Conservation (phyloP, 2,888 invertebrate species). For the Yponomeuta malinellus region DNA sequence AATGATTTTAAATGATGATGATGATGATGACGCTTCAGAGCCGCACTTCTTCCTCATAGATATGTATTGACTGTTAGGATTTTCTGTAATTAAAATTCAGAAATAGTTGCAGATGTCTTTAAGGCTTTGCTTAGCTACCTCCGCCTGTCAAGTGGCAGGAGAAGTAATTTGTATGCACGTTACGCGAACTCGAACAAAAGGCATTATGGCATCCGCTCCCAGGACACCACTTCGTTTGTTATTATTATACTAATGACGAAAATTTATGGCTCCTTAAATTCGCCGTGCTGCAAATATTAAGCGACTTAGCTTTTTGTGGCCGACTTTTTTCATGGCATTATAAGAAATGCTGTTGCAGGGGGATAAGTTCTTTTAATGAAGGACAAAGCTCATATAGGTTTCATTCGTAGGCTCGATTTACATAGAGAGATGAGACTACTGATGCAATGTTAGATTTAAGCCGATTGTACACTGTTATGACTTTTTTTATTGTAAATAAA, state of each 20-base stretch:
- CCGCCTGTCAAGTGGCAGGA: neutral
- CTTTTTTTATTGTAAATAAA: too few species aligned
- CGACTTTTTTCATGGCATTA: neutral
- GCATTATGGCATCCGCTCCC: conserved; percentile 71
- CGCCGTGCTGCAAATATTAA: conserved; percentile 68
- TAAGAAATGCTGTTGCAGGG: neutral
- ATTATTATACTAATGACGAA: conserved; percentile 73
- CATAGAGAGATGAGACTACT: too few species aligned
- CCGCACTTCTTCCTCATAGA: too few species aligned
- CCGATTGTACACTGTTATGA: too few species aligned
- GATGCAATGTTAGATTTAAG: too few species aligned
- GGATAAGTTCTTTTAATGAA: neutral
- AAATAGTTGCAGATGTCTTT: neutral
- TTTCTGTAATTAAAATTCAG: neutral
- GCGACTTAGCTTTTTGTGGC: conserved; percentile 17
- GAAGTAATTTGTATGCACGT: conserved; percentile 60
- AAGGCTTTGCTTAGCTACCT: neutral
- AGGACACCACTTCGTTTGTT: conserved; percentile 59
- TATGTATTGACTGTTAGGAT: neutral
- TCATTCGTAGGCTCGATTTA: too few species aligned
- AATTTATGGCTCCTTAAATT: conserved; percentile 72
- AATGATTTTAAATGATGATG: too few species aligned
- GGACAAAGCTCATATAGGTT: too few species aligned
- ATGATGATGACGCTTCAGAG: too few species aligned
- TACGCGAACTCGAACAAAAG: conserved; percentile 66